Base-by-base conservation (phyloP, 2,888 invertebrate species). In the Conistra vaccinii region DNA sequence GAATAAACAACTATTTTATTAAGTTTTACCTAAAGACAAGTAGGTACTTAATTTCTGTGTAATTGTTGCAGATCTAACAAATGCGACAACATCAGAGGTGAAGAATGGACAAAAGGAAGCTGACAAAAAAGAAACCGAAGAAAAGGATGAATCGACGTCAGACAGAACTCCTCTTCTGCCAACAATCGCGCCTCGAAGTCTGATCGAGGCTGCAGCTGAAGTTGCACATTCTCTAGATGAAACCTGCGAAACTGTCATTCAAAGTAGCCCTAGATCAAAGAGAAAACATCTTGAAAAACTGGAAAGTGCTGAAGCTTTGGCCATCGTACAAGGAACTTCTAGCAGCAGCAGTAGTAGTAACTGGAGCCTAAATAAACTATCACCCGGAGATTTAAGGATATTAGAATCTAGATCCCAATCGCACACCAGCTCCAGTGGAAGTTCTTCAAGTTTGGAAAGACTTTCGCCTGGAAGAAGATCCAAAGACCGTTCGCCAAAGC, bases 211-310 rank as follows among this genome's bases (percentile, higher is more conserved):
- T 2, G 97, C 97, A 0, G 97, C 97, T 1, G 97, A 97, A 65
- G 97, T 97, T 0, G 97, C 97, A 1, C 97, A 97, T 85, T 97
- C 97, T 2, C 90, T 98, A 63, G 98, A 98, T 87, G 97, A 97
- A 89, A 97, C 98, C 1, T 97, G 98, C 32, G 98, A 97, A 89
- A 97, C 97, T 51, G 97, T 97, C 0, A 97, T 97, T 73, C 97
- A 97, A 91, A 97, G 97, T 26, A 97, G 97, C 88, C 97, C 97
- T 45, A 92, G 97, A 81, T 94, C 96, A 1, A 97, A 96, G 86
- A 90, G 97, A 80, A 96, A 94, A 89, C 95, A 97, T 61, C 88
- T 97, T 2, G 97, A 97, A 78, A 95, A 96, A 88, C 89, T 96
- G 29, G 97, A 97, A 88, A 96, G 95, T 81, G 90, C 94, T 32